Conservation (phyloP, 2,888 invertebrate species). For the Sylvicola fuscatus region DNA sequence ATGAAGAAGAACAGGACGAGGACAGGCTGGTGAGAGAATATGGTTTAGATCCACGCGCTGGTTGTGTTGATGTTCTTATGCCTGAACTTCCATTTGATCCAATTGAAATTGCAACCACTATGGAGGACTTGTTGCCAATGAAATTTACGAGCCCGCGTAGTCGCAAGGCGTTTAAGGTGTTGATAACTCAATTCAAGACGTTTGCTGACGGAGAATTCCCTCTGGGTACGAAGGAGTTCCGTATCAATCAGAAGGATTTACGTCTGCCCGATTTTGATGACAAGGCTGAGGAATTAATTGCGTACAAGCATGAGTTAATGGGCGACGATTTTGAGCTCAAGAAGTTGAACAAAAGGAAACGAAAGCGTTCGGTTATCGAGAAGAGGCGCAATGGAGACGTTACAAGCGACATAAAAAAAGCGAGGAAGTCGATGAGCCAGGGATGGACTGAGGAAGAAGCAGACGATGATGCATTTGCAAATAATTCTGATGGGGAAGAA, state of each 20-base stretch:
- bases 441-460: slow-evolving; percentile 9
- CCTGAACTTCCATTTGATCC: slow-evolving; percentile 46
- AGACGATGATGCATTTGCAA: slow-evolving; percentile 1
- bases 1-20: slow-evolving; percentile 10
- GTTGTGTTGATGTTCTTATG: slow-evolving; percentile 51
- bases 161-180: not conserved
- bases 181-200: slow-evolving; percentile 16
- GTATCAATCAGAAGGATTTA: slow-evolving; percentile 18
- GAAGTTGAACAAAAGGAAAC: slow-evolving; percentile 25
- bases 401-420: slow-evolving; percentile 8
- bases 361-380: slow-evolving; percentile 15
- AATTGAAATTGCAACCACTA: slow-evolving; percentile 28
- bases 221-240: slow-evolving; percentile 33
- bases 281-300: slow-evolving; percentile 23
- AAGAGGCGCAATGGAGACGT: slow-evolving; percentile 3
- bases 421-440: slow-evolving; percentile 7
- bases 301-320: slow-evolving; percentile 30
- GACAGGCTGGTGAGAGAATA: slow-evolving; percentile 14
- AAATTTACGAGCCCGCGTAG: slow-evolving; percentile 25
- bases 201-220: slow-evolving; percentile 43
- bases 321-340: slow-evolving; percentile 19
- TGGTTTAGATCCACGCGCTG: slow-evolving; percentile 56
- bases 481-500: not conserved
- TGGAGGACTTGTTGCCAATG: slow-evolving; percentile 29
- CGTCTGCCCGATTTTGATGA: slow-evolving; percentile 15